These are phyloP conservation scores for Spicauda simplicius DNA, from an alignment of 2,888 invertebrate species.

Conservation along the genomic window DNA sequence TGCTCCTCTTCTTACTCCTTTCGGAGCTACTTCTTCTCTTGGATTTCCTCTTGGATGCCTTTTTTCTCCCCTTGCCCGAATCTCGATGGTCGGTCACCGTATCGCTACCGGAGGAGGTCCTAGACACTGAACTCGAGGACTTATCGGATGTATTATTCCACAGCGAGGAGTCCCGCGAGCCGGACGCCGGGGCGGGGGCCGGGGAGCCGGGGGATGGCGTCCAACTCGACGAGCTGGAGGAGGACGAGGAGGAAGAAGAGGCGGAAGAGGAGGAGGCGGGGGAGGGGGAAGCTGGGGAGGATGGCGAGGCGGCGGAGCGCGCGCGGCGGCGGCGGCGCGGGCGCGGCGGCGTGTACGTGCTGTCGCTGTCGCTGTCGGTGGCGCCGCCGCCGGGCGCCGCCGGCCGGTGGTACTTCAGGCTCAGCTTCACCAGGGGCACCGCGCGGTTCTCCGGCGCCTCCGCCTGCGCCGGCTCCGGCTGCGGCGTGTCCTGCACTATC, in stretches of 20 bases:
- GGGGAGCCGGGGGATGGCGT: slow-evolving; percentile 35
- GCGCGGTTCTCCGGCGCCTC: slow-evolving; percentile 42
- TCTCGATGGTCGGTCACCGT: slow-evolving; percentile 33
- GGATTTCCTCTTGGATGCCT: slow-evolving; percentile 48
- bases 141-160: slow-evolving; percentile 14
- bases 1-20: slow-evolving; percentile 50
- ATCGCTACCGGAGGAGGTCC: slow-evolving; percentile 33
- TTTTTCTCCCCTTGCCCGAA: slow-evolving; percentile 44
- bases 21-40: slow-evolving; percentile 46
- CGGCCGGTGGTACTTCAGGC: slow-evolving; percentile 53
- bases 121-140: too few species aligned
- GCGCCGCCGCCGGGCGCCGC: slow-evolving; percentile 34
- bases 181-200: slow-evolving; percentile 39
- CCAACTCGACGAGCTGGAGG: slow-evolving; percentile 36
- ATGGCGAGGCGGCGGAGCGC: slow-evolving; percentile 39
- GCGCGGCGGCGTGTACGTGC: slow-evolving; percentile 47
- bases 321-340: slow-evolving; percentile 42
- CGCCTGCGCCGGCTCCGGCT: slow-evolving; percentile 47
- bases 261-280: slow-evolving; percentile 40
- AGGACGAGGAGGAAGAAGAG: slow-evolving; percentile 41
- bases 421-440: slow-evolving; percentile 48
- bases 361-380: slow-evolving; percentile 56
- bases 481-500: slow-evolving; percentile 62
- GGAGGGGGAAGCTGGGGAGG: slow-evolving; percentile 36
- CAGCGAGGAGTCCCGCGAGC: slow-evolving; percentile 28